phyloP scores from a whole-genome alignment of 2,797 vertebrate species.

The Sebastes hubbsi region DNA sequence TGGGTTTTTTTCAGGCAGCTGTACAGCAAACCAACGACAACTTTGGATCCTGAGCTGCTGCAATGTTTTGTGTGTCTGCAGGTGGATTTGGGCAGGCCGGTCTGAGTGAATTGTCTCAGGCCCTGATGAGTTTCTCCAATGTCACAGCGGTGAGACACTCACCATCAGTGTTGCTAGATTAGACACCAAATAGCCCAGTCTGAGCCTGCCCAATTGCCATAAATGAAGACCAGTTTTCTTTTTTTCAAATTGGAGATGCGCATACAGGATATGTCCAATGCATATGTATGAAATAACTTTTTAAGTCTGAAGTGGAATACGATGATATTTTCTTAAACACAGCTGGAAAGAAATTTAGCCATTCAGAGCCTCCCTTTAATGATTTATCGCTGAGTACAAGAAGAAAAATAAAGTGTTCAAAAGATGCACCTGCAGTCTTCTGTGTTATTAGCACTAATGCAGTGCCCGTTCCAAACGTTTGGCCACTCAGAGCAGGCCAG shows the following conservation, averaged over 20 bases:
- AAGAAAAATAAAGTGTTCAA: neutral
- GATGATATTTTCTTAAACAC: neutral
- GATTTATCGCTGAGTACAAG: neutral
- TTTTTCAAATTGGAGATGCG: no score
- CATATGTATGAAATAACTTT: neutral
- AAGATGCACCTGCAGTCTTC: neutral
- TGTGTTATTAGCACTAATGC: neutral
- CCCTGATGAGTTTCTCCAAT: no score
- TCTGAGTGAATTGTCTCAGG: no score
- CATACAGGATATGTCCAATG: no score
- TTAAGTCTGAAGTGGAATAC: neutral
- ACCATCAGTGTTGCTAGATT: no score
- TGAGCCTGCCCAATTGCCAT: neutral
- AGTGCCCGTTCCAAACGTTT: accelerated
- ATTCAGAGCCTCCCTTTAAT: neutral
- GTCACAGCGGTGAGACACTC: no score
- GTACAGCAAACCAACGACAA: neutral
- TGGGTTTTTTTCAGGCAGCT: neutral
- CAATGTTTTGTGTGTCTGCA: neutral
- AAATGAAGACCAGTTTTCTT: neutral
- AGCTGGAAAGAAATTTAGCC: no score
- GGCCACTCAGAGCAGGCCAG: no score
- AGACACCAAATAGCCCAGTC: no score
- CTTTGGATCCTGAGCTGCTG: neutral
- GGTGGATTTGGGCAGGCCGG: no score